Base-by-base conservation (phyloP, 2,797 vertebrate genomes). In the Dipus sagitta region DNA sequence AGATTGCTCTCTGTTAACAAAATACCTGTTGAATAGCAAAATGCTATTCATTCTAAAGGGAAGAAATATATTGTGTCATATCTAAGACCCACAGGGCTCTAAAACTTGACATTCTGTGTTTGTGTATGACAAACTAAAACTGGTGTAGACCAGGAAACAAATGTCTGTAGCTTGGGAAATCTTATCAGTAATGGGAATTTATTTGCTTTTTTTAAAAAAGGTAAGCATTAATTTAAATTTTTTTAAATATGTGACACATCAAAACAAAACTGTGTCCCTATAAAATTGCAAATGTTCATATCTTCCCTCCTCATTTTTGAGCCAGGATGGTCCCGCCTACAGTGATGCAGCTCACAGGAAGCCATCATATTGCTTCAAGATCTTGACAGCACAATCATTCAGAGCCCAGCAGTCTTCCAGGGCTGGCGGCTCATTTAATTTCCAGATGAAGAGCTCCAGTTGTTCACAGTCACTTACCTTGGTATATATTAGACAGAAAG, bases 1-100 rank as follows among this genome's bases (percentile, higher is more conserved):
- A 80, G 32, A 68, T 38, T 26, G 38, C 14, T 76, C 72, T 64
- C 38, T 77, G 2, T 85, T 90, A 81, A 47, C 68, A 47, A 86
- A 84, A 88, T 87, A 30, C 17, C 2, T 54, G 71, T 52, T 47
- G 6, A 28, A 64, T 26, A 68, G 2, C 24, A 78, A 47, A 47
- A 47, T 47, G 47, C 47, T 47, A 90, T 20, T 78, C 47, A 75
- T 72, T 81, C 32, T 68, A 71, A 96, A 93, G 71, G 65, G 82
- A 80, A 13, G 30, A 6, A 74, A 7, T 81, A 3, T 28, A 67
- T 67, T 91, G 42, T 2, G 71, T 47, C 54, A 76, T 83, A 13
- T 65, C 71, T 88, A 94, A 90, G 54, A 87, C 60, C 26, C 20
- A 26, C 18, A 26, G 0, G 76, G n/a, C 64, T 88, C 38, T 80